These are phyloP conservation scores for Geodia barretti DNA, from an alignment of 37 sponge, comb jelly and placozoan species.

Conservation along the genomic window DNA sequence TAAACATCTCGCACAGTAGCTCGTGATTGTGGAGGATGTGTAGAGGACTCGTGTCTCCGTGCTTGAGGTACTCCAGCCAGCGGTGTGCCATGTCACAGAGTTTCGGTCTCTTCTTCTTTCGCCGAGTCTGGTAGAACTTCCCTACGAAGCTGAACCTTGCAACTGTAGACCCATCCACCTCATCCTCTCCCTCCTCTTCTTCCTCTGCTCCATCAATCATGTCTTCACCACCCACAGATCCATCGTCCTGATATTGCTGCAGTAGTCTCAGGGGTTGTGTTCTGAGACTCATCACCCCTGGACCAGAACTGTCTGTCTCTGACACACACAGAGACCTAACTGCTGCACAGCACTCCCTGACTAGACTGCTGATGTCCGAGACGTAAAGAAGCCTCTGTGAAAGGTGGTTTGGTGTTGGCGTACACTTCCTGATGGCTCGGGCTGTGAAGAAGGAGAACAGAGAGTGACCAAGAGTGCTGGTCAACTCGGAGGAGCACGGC, in stretches of 20 bases:
- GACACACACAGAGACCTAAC: neutral
- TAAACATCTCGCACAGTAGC: neutral
- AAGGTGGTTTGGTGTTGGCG: neutral
- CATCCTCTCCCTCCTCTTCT: neutral
- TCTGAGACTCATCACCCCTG: neutral
- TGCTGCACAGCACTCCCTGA: neutral
- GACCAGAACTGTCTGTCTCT: neutral
- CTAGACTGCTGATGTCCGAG: neutral
- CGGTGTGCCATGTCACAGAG: neutral
- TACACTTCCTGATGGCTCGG: neutral
- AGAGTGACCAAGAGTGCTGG: slow-evolving; percentile 22
- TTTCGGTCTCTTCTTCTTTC: neutral
- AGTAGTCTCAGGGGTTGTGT: neutral
- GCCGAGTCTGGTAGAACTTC: neutral
- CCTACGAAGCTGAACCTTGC: neutral
- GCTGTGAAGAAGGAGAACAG: slow-evolving; percentile 11
- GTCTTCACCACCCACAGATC: neutral
- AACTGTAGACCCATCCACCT: neutral
- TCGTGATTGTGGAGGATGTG: neutral
- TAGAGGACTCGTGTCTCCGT: neutral
- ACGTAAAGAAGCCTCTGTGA: neutral
- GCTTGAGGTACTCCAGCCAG: neutral
- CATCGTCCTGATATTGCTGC: neutral
- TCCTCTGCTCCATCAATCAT: neutral
- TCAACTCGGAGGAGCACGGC: neutral